phyloP scores from a whole-genome alignment of 2,888 invertebrate species.

The Pteria penguin region DNA sequence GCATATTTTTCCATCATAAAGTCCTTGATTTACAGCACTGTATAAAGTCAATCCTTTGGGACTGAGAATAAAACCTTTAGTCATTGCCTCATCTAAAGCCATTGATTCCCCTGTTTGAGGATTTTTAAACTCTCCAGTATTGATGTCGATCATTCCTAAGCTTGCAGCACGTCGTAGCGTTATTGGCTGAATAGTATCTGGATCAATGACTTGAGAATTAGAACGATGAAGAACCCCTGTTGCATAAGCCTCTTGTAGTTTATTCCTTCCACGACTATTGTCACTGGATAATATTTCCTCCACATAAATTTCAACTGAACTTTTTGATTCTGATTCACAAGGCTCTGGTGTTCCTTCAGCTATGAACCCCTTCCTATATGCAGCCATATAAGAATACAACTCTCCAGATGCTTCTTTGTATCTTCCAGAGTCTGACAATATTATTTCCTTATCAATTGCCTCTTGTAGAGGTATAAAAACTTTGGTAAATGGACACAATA shows the following conservation, averaged over 20 bases:
- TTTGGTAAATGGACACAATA: constrained; percentile 83
- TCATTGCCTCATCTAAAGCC: constrained; percentile 67
- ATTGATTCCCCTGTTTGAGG: constrained; percentile 73
- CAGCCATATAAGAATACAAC: constrained; percentile 81
- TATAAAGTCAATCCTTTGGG: constrained; percentile 73
- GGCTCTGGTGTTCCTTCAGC: constrained; percentile 41
- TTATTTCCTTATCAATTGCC: constrained; percentile 59
- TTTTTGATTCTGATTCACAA: constrained; percentile 52
- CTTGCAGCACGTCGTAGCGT: constrained; percentile 75
- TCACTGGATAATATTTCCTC: constrained; percentile 69
- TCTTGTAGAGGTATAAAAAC: constrained; percentile 60
- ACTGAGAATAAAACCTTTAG: constrained; percentile 71
- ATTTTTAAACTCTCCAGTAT: constrained; percentile 73
- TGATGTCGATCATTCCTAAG: constrained; percentile 81
- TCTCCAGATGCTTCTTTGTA: constrained; percentile 60
- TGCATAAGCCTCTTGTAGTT: constrained; percentile 70
- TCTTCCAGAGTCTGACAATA: constrained; percentile 61
- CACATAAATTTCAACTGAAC: constrained; percentile 68
- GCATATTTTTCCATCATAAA: constrained; percentile 79
- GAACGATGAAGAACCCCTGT: constrained; percentile 70
- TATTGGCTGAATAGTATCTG: constrained; percentile 72
- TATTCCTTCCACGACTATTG: constrained; percentile 57
- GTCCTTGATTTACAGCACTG: constrained; percentile 76
- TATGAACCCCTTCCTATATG: constrained; percentile 81
- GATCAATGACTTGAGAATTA: constrained; percentile 74